Evolutionary conservation across 1,140 invertebrate species (phyloP), one percentile per base, ranked within the genome.

Genomic region (Drosophila melanogaster): DNA sequence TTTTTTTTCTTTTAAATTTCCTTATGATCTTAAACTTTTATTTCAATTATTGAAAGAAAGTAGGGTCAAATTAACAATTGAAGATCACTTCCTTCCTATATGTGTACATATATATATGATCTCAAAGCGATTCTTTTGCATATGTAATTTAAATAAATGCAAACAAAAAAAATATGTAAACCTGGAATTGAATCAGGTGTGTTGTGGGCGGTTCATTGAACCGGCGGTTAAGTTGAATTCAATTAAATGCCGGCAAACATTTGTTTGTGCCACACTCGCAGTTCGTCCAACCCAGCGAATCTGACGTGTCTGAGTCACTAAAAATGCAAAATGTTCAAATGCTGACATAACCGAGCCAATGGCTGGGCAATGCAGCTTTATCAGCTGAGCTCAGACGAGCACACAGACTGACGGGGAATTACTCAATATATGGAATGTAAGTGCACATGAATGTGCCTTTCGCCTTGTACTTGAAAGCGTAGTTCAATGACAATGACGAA

Each of bases 401-500:
- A 11, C 43, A 47, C 43, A 58, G 50, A 47, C 43, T 47, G 50
- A 49, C 43, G 33, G 24, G 19, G 15, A 54, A 22, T 46, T 38
- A 50, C 53, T 54, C 19, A 41, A 51, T 80, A 43, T 15, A 8
- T 15, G n/a, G n/a, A 2, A 6, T 26, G 26, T 26, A 8, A 30
- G 8, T 30, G 30, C 30, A 30, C 30, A 30, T 17, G 40, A n/a
- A 44, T 58, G 60, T 59, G 56, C 35, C 11, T 22, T 50, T 74
- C 41, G 56, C 69, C 33, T 62, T 64, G 64, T 43, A 38, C 43
- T 70, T 81, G 79, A 83, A 79, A 43, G 62, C 64, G 46, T 77
- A 62, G 70, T 55, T 72, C 76, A 76, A 85, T 85, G 77, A 70
- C 77, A 77, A 22, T 22, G 46, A 4, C 53, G 19, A 43, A 59